These are phyloP conservation scores for Steinernema scapterisci DNA, from an alignment of 2,888 invertebrate genomes.

Conservation along the genomic window DNA sequence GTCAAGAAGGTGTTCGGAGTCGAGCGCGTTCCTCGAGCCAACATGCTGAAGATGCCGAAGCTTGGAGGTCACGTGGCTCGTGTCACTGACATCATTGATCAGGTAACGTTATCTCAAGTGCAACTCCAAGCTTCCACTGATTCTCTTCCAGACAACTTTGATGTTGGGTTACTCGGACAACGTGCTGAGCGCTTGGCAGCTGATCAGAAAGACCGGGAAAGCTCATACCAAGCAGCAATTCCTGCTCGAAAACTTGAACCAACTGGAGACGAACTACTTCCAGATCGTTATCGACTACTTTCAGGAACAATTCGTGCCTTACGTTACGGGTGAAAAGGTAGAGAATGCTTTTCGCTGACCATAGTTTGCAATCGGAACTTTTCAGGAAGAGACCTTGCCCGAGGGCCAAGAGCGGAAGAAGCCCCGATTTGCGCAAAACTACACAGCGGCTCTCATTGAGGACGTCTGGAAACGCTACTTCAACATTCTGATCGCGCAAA, in stretches of 20 bases:
- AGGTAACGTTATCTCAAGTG: conserved; percentile 46
- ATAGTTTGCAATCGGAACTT: background rate
- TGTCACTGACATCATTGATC: conserved; percentile 63
- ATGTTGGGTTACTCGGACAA: conserved; percentile 66
- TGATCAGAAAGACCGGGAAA: conserved; percentile 64
- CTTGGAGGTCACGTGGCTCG: conserved; percentile 64
- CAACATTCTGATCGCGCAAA: conserved; percentile 52
- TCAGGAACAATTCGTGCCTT: conserved; percentile 58
- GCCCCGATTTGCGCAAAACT: conserved; percentile 61
- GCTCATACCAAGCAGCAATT: conserved; percentile 58
- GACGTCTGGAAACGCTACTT: conserved; percentile 65
- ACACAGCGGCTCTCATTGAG: conserved; percentile 50
- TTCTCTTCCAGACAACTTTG: conserved; percentile 53
- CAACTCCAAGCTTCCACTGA: background rate
- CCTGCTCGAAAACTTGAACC: conserved; percentile 64
- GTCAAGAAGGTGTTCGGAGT: conserved; percentile 65
- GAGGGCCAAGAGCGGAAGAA: conserved; percentile 53
- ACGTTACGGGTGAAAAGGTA: conserved; percentile 63
- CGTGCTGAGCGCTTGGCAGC: conserved; percentile 65
- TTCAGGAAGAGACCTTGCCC: conserved; percentile 46
- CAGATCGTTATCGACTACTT: conserved; percentile 60
- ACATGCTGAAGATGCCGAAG: conserved; percentile 66
- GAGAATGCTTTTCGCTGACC: background rate
- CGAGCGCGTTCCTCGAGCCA: conserved; percentile 62
- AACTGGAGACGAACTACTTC: conserved; percentile 65